A percentile compares a stretch with the other conserved stretches of the same genome.
Conservation (phyloP, 2,113 vertebrate species). For the Serilophus lunatus region DNA sequence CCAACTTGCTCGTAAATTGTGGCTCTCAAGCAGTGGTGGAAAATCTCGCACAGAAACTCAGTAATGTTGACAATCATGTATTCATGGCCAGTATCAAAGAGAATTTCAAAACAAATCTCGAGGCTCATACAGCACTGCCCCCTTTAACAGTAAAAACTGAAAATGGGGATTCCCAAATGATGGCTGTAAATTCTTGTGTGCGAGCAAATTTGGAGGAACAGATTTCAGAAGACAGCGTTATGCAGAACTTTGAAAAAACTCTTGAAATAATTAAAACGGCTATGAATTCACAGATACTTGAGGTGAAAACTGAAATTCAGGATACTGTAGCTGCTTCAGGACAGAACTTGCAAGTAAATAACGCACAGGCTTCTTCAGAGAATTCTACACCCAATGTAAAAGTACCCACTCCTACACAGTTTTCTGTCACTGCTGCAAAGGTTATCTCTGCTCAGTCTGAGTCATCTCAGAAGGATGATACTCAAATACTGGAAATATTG, state of each 20-base stretch:
- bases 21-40: conserved; percentile 75
- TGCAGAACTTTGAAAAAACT: conserved; percentile 78
- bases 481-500: conserved; percentile 82
- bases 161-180: conserved; percentile 74
- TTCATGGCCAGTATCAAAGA: conserved; percentile 81
- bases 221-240: conserved; percentile 68
- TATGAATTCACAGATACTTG: conserved; percentile 74
- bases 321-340: conserved; percentile 31
- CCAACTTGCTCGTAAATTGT: conserved; percentile 67
- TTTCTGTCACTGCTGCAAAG: conserved; percentile 24
- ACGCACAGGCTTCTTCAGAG: conserved; percentile 39
- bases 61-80: conserved; percentile 83
- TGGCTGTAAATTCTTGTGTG: conserved; percentile 63
- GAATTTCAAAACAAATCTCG: conserved; percentile 71
- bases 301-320: conserved; percentile 73
- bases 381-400: conserved; percentile 32
- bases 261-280: conserved; percentile 79
- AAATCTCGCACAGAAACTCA: conserved; percentile 78
- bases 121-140: conserved; percentile 52
- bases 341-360: conserved; percentile 66
- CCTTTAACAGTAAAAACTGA: conserved; percentile 73
- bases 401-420: conserved; percentile 10
- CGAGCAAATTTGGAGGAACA: conserved; percentile 55
- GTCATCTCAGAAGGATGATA: conserved; percentile 69
- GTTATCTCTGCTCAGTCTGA: conserved; percentile 65